Base-by-base conservation (phyloP, 1,140 invertebrate species). In the Hylyphantes graminicola region DNA sequence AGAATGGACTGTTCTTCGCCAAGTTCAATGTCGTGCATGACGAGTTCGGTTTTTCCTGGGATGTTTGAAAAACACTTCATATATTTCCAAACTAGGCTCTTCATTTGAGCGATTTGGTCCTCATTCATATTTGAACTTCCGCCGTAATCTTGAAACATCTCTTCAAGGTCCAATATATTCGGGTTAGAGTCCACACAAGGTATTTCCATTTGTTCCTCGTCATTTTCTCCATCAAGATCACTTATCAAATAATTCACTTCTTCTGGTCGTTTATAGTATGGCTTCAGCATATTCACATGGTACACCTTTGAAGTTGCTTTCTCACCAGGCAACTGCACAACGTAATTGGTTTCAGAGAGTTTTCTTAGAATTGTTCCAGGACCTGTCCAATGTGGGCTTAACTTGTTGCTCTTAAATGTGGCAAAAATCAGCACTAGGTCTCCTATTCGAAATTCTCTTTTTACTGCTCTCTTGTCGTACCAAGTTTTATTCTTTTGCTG, bases 1-100 rank as follows among this genome's bases (percentile, higher is more conserved):
- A 35, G 35, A 5, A 35, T 35, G 35, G 35, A 35, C 35, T 35
- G 35, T 35, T 35, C 35, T 35, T 35, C 35, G 35, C 35, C 5
- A 35, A 35, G 35, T 63, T 67, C 19, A 55, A 79, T 79, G 35
- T 79, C 65, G 19, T 79, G 76, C 7, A 13, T 57, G 8, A 67
- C 59, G 7, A 79, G 48, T 19, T 67, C 54, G n/a, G 65, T 79
- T 57, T 35, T 61, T 11, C 64, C 63, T 19, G 76, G 65, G 11
- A 61, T 17, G 48, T 79, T 79, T 55, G 76, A 79, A 79, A 68
- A 79, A 13, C 11, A 13, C 53, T 67, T 11, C 51, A n/a, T 7
- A 79, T 67, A 68, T 7, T 76, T 57, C n/a, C 17, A 74, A 12
- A 50, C 7, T 10, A 57, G 51, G n/a, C n/a, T 59, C 11, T 0